Base-by-base conservation (phyloP, 2,797 vertebrate genomes). In the Lerista edwardsae region DNA sequence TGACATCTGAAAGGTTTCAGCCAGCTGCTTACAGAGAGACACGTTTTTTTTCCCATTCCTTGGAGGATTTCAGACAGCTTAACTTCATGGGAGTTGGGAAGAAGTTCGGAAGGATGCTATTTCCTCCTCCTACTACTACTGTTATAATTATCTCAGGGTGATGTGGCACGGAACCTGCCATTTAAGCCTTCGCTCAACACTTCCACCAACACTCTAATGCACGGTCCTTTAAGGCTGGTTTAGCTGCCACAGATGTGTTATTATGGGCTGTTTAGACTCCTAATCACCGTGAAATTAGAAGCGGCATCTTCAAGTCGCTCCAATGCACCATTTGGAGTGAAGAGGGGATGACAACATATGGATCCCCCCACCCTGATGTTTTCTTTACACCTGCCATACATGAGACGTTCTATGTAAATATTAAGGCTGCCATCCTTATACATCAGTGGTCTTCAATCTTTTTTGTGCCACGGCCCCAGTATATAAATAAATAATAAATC, bases 1-100 rank as follows among this genome's bases (percentile, higher is more conserved):
- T 90, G 83, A 86, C 91, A 90, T 92, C 90, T 91, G 86, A 94
- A 93, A 89, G 74, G 91, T 94, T 93, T 85, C 90, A 84, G 87
- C 85, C 92, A 95, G 89, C 87, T 95, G 93, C 89, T 93, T 85
- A 64, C 12, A 85, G 44, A 87, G 57, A 87, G 41, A 74, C 27
- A 69, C 68, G 83, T 73, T 80, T 90, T 85, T 64, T 87, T 73
- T 51, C 12, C 68, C 75, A 78, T 41, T 88, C 84, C 91, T 87
- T 92, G 31, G 64, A 55, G 75, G 82, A 65, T 82, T 55, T 62
- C 79, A 86, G 74, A 31, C 55, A 82, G 79, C 44, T 86, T 82
- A 76, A 77, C 31, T 69, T 80, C 79, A 81, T 15, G 71, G 41
- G 41, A 64, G 41, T 57, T 76, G 73, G 81, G 64, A 69, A 69